These are phyloP conservation scores for Smutsia temminckii DNA, from an alignment of 2,797 vertebrate genomes.

Conservation along the genomic window DNA sequence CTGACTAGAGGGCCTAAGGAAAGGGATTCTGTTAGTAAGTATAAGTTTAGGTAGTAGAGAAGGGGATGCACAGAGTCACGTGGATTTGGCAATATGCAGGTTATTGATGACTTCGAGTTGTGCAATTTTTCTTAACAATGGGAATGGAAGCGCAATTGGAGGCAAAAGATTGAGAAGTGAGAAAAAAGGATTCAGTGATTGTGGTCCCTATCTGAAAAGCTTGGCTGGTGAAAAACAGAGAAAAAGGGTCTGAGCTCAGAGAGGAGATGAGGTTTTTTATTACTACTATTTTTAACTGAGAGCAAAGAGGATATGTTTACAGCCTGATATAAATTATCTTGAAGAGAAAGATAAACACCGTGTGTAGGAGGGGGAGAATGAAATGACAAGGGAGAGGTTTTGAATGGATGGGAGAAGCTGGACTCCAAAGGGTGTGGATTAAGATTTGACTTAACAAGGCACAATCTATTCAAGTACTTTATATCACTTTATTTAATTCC, in stretches of 20 bases:
- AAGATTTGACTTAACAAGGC: neutral
- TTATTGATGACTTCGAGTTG: neutral
- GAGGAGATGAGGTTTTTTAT: neutral
- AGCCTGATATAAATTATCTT: neutral
- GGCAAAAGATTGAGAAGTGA: neutral
- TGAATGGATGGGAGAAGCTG: neutral
- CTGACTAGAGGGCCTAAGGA: neutral
- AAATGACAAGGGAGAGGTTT: neutral
- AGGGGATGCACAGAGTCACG: no score
- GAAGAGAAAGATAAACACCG: neutral
- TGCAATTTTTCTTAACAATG: neutral
- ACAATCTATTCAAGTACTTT: neutral
- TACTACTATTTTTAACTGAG: neutral
- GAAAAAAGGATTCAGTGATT: neutral
- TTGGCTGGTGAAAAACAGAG: neutral
- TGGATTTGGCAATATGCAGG: neutral
- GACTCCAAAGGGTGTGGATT: neutral
- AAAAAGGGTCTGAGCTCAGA: neutral
- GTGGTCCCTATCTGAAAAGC: neutral
- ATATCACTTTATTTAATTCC: neutral
- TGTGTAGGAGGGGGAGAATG: neutral
- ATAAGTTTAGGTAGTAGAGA: neutral
- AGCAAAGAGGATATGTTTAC: neutral
- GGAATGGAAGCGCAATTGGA: neutral
- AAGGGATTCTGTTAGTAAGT: neutral